Evolutionary conservation across 2,888 invertebrate genomes (phyloP), one percentile per base, ranked within the genome.

Genomic region (Eustalomyia histrio): DNA sequence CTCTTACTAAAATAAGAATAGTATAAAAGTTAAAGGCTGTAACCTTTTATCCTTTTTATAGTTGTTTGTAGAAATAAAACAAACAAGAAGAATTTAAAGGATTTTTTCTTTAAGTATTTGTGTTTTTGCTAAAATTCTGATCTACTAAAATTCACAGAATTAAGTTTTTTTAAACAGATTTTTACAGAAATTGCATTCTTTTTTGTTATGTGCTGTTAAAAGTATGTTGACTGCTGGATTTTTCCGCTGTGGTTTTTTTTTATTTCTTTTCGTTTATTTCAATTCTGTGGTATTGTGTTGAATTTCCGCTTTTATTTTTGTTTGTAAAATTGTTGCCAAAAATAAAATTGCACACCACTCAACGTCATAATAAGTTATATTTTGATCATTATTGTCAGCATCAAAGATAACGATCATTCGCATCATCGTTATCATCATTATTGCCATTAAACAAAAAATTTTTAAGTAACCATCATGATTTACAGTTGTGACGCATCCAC

Each of bases 311-410:
- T 12, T 80, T 29, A 4, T 29, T 29, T 29, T 29, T 24, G 2
- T 76, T 39, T 7, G 16, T 50, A 73, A 61, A 65, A 68, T 50
- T 53, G 29, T 76, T 80, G 72, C 76, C 63, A 64, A 75, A 74
- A 68, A 5, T 33, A 63, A 17, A 60, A 65, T 50, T 58, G 50
- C 17, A 21, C 16, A 65, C 18, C 21, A 55, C 55, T 65, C 64
- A 76, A 72, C 33, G 60, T 60, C 43, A 71, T 47, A 55, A 72
- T 72, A 16, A 69, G 63, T 24, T 29, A 52, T 52, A 7, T 71
- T 76, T 29, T 29, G 29, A 29, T 29, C 29, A 29, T 29, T 29
- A 29, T 29, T 64, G 57, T 69, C 21, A 24, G 50, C 17, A 58
- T 24, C 52, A 65, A n/a, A 33, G 35, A 53, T 60, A 43, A 52